phyloP scores from a whole-genome alignment of 2,888 invertebrate genomes.

The Poecilus cupreus region DNA sequence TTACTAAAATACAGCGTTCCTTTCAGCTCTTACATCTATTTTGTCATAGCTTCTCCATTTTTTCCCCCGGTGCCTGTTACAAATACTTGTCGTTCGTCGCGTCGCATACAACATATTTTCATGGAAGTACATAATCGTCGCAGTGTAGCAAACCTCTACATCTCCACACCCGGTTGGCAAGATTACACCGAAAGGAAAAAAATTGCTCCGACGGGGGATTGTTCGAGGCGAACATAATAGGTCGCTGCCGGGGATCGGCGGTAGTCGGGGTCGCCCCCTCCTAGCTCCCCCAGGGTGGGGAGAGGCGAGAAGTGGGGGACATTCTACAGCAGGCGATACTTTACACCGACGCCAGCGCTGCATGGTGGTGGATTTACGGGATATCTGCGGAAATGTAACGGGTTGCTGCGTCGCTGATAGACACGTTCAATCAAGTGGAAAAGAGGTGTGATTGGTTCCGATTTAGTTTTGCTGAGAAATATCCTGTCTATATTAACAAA shows the following conservation, averaged over 20 bases:
- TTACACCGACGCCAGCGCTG: neutral
- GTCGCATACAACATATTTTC: neutral
- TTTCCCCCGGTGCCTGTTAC: too few species aligned
- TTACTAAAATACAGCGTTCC: too few species aligned
- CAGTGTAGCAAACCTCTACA: slow-evolving; percentile 1
- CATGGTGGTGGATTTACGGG: neutral
- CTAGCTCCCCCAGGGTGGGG: neutral
- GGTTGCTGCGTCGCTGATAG: neutral
- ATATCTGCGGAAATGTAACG: slow-evolving; percentile 8
- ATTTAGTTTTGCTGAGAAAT: too few species aligned
- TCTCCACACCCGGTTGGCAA: neutral
- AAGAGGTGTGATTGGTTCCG: neutral
- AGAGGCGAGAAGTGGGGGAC: too few species aligned
- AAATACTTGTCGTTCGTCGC: neutral
- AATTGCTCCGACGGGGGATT: slow-evolving; percentile 5
- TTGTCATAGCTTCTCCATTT: too few species aligned
- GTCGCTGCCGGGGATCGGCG: neutral
- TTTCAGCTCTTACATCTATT: too few species aligned
- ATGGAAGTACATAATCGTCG: slow-evolving; percentile 21
- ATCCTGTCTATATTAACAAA: too few species aligned
- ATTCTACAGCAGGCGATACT: neutral
- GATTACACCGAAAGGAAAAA: slow-evolving; percentile 10
- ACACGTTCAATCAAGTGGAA: neutral
- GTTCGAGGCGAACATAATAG: slow-evolving; percentile 28
- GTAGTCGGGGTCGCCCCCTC: neutral